Conservation (phyloP, 2,797 vertebrate genomes). For the Liasis olivaceus region DNA sequence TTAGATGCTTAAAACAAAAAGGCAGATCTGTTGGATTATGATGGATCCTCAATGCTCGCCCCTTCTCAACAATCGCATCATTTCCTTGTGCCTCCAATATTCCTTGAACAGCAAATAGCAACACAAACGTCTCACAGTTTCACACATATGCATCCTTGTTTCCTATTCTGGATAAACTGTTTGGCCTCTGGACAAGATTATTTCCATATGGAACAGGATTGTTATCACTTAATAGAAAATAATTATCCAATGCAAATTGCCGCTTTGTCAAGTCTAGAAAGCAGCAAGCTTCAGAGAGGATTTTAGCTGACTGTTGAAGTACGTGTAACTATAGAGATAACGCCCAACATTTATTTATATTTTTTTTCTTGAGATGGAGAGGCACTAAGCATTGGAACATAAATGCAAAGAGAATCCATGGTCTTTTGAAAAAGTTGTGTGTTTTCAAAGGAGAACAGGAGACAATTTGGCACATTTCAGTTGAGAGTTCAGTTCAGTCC, state of each 20-base stretch:
- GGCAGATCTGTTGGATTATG: rapidly evolving
- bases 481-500: too few relatives aligned
- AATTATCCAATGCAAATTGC: slow-evolving; percentile 76
- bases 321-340: slow-evolving; percentile 21
- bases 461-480: background rate
- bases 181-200: slow-evolving; percentile 75
- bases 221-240: slow-evolving; percentile 78
- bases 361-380: background rate
- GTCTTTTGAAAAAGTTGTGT: background rate
- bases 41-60: rapidly evolving
- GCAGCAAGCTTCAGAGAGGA: slow-evolving; percentile 37
- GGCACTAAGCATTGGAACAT: background rate
- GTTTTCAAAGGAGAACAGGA: slow-evolving; percentile 5
- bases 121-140: background rate
- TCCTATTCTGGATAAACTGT: slow-evolving; percentile 63
- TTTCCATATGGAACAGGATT: slow-evolving; percentile 72
- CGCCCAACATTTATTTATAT: slow-evolving; percentile 21
- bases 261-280: slow-evolving; percentile 63
- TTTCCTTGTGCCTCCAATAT: background rate
- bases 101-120: background rate
- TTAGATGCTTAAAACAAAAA: background rate
- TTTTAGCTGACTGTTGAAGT: slow-evolving; percentile 60
- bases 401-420: background rate
- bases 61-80: background rate
- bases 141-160: slow-evolving; percentile 49